phyloP scores from a whole-genome alignment of 2,113 vertebrate species.

The Mastomys natalensis region DNA sequence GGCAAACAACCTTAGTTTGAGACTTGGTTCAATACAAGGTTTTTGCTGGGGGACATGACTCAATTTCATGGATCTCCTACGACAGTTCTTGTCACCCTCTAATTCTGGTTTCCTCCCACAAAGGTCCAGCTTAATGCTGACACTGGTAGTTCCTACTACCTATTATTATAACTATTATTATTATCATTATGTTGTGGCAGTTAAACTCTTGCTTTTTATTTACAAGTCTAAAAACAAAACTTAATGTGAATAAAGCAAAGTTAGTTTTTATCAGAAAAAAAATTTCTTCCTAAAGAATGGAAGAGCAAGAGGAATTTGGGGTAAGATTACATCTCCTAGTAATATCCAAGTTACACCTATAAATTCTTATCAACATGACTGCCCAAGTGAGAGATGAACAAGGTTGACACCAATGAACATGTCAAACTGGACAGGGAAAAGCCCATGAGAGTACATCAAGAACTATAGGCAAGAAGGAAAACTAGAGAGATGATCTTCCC shows the following conservation, averaged over 20 bases:
- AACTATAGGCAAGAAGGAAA: too few relatives aligned
- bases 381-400: too few relatives aligned
- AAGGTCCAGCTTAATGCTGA: neutral
- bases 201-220: neutral
- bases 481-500: too few relatives aligned
- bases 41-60: neutral
- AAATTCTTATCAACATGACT: too few relatives aligned
- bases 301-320: too few relatives aligned
- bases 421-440: too few relatives aligned
- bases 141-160: too few relatives aligned
- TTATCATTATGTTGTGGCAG: neutral
- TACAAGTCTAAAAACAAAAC: neutral
- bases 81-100: neutral
- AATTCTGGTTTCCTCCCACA: neutral
- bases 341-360: too few relatives aligned
- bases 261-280: neutral
- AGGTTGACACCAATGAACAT: too few relatives aligned
- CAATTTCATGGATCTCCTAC: neutral
- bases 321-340: too few relatives aligned
- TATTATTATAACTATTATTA: neutral
- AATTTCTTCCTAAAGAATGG: too few relatives aligned
- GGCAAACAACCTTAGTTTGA: neutral
- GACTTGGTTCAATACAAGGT: neutral
- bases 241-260: neutral
- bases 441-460: too few relatives aligned